Evolutionary conservation across 2,888 invertebrate species (phyloP), one percentile per base, ranked within the genome.

Genomic region (Chrysolina haemoptera): DNA sequence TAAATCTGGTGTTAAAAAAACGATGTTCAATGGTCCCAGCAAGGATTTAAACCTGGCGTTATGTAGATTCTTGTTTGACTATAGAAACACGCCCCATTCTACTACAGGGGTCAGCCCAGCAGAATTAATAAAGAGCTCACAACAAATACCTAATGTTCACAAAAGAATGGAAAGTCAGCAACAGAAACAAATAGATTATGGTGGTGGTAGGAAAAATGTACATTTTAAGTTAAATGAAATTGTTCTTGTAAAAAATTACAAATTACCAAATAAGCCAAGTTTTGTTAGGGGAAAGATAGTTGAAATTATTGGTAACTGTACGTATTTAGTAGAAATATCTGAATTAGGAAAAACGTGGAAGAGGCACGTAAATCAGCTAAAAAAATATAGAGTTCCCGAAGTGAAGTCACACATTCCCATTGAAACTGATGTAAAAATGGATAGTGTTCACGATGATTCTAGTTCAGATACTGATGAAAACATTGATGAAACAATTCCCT

Each of bases 131-230:
- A 27, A 5, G 27, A 1, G 5, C 5, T 27, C 27, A 27, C 1
- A 27, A 3, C 27, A 27, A 27, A 1, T 27, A 27, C 27, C 27
- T 3, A 27, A 27, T 5, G 27, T 27, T 5, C 5, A 27, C 27
- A 27, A 27, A 27, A 27, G 27, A 5, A 27, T 27, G 27, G 27
- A 27, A 27, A 27, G 2, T 27, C 27, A 27, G 27, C 27, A 27
- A 27, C 27, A 22, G 20, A 12, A 8, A 20, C 20, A 22, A 14
- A 27, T 59, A 10, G 22, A 20, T 1, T 20, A 22, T 59, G 4
- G 59, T 14, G 12, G 59, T 10, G 59, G 59, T 59, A 59, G 22
- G 14, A 20, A 59, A 20, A 59, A 59, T 9, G 27, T 59, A 59
- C 1, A 20, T 1, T 59, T 20, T 59, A 22, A 16, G 2, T 1